These are phyloP conservation scores for Ceratotherium simum DNA, from an alignment of 2,113 vertebrate genomes.

Conservation along the genomic window DNA sequence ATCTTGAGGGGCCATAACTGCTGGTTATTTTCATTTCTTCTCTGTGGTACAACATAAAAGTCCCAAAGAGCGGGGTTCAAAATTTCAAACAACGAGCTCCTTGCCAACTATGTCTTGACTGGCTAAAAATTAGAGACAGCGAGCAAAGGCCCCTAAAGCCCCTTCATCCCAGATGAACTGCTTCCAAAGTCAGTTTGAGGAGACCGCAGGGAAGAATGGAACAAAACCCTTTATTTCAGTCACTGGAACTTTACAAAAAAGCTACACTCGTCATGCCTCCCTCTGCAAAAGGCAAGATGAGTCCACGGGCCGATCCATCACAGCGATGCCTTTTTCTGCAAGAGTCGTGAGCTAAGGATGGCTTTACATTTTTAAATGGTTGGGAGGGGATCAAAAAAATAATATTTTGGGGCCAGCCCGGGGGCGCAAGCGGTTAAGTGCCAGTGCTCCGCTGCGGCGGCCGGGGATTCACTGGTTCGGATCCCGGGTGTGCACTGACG, in stretches of 20 bases:
- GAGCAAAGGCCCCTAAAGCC: not conserved
- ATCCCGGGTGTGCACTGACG: too few relatives aligned
- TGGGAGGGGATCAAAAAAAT: not conserved
- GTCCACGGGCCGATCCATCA: not conserved
- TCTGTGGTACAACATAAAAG: not conserved
- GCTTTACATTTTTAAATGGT: slow-evolving; percentile 17
- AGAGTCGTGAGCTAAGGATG: not conserved
- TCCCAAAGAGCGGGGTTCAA: not conserved
- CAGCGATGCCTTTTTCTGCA: not conserved
- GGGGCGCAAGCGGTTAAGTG: too few relatives aligned
- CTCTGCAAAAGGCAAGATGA: not conserved
- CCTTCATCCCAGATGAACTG: not conserved
- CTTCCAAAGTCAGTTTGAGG: not conserved
- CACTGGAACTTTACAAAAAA: not conserved
- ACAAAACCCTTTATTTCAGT: not conserved
- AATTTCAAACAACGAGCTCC: slow-evolving; percentile 12
- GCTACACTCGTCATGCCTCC: not conserved
- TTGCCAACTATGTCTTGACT: not conserved
- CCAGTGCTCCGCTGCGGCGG: too few relatives aligned
- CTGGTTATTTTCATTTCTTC: slow-evolving; percentile 52
- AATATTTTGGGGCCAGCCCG: not conserved
- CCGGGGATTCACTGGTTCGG: too few relatives aligned
- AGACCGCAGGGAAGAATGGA: not conserved
- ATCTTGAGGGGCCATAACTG: not conserved
- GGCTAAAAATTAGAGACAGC: not conserved